Evolutionary conservation across 1,140 invertebrate species (phyloP).

Genomic region (Stenopsyche tienmushanensis): DNA sequence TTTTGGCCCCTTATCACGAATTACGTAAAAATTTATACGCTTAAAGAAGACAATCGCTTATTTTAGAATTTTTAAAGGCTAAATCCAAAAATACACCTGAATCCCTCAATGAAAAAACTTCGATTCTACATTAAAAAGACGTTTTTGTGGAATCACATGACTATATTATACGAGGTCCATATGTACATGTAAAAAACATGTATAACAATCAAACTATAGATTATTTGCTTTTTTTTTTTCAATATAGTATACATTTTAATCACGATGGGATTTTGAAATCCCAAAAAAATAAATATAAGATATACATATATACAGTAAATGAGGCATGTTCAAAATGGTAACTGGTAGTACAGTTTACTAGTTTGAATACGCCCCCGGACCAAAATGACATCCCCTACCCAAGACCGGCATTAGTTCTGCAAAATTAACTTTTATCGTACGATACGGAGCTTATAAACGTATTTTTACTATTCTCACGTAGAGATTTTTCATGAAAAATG

Average conservation of each 20-base stretch:
- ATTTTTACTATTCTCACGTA: constrained; percentile 34
- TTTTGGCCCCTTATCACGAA: no score
- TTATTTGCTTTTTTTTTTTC: not conserved
- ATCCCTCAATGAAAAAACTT: no score
- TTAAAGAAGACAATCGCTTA: no score
- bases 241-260: not conserved
- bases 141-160: no score
- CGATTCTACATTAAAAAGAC: no score
- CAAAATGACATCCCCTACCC: constrained; percentile 20
- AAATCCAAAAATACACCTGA: no score
- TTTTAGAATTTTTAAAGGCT: no score
- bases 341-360: constrained; percentile 13
- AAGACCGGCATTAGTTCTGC: constrained; percentile 24
- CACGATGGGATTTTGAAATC: not conserved
- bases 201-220: no score
- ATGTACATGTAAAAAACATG: no score
- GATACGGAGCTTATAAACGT: constrained; percentile 33
- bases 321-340: constrained; percentile 20
- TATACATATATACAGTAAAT: constrained; percentile 11
- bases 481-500: constrained; percentile 12
- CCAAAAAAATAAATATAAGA: not conserved
- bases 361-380: constrained; percentile 19
- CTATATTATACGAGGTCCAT: no score
- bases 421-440: constrained; percentile 36
- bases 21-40: no score